Percentiles rank a stretch among this genome's conserved stretches.
phyloP scores from a whole-genome alignment of 2,888 invertebrate genomes.

The Cataglyphis altisquamis region DNA sequence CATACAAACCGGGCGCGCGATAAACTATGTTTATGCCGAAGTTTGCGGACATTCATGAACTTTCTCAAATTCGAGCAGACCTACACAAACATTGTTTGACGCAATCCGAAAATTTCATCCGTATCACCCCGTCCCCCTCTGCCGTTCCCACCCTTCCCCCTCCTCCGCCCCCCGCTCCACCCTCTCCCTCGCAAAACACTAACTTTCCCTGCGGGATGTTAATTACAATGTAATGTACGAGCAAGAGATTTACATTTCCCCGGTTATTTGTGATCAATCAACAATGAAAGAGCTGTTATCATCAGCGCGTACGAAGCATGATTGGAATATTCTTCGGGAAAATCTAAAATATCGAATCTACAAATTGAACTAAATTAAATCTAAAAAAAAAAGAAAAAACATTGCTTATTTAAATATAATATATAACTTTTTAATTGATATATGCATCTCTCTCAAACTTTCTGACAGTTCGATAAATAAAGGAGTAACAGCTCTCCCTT shows the following conservation, averaged over 20 bases:
- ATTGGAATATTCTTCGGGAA: neutral
- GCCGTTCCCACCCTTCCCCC: too few relatives aligned
- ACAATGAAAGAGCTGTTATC: neutral
- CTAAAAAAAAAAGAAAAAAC: neutral
- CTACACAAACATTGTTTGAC: slow-evolving; percentile 53
- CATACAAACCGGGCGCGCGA: slow-evolving; percentile 52
- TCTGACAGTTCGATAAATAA: neutral
- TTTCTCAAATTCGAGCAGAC: slow-evolving; percentile 53
- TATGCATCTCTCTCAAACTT: neutral
- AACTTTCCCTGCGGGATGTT: slow-evolving; percentile 30
- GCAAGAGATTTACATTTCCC: slow-evolving; percentile 31
- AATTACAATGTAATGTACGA: slow-evolving; percentile 32
- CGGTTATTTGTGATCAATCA: slow-evolving; percentile 34
- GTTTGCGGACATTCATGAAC: slow-evolving; percentile 57
- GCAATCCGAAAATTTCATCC: slow-evolving; percentile 54
- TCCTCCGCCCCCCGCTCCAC: neutral
- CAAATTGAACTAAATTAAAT: neutral
- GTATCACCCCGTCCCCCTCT: neutral
- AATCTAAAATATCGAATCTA: neutral
- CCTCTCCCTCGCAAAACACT: neutral
- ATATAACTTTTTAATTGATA: neutral
- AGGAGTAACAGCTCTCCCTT: slow-evolving; percentile 6
- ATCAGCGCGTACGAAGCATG: neutral
- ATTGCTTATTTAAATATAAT: neutral
- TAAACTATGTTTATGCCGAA: slow-evolving; percentile 54